Base-by-base conservation (phyloP, 2,797 vertebrate species). In the Ceryle rudis region DNA sequence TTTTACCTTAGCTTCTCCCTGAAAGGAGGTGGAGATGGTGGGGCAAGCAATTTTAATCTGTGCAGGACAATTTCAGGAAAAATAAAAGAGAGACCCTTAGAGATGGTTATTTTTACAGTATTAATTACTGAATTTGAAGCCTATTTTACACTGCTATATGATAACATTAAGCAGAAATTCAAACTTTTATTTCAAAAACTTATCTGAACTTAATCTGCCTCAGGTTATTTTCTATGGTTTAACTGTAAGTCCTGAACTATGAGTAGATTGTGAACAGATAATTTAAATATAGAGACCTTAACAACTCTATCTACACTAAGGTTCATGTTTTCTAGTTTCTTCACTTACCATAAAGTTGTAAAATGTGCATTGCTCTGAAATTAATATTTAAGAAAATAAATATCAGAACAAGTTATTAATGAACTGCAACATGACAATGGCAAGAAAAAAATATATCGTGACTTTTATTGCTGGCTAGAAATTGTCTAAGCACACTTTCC, bases 1-100 rank as follows among this genome's bases (percentile, higher is more conserved):
- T 95, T 95, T 37, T 93, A 91, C 39, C 64, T 95, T 94, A 92
- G 37, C 21, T 74, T 66, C 62, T 29, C 10, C 67, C 90, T 92
- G 61, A 86, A 95, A 83, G 12, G 35, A 75, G 51, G 47, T 60
- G 29, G 42, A 89, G 79, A 44, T 62, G 61, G 25, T 54, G 25
- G 41, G 20, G 25, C 6, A 42, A 75, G 3, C 5, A 86, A 33
- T 85, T 91, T 78, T 77, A 51, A 89, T 54, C 12, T 95, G 81
- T 78, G 37, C 26, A 51, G 10, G 46, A 28, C 7, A 26, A 66
- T 57, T 65, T 65, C 8, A 8, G 37, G 35, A 42, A n/a, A 64
- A 46, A 82, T 85, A 66, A 51, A 82, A 61, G 47, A 69, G 19
- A 70, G 9, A 71, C 29, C 37, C 7, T 75, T 57, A 66, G 14